Evolutionary conservation across 2,888 invertebrate species (phyloP).

Genomic region (Hemistola chrysoprasaria): DNA sequence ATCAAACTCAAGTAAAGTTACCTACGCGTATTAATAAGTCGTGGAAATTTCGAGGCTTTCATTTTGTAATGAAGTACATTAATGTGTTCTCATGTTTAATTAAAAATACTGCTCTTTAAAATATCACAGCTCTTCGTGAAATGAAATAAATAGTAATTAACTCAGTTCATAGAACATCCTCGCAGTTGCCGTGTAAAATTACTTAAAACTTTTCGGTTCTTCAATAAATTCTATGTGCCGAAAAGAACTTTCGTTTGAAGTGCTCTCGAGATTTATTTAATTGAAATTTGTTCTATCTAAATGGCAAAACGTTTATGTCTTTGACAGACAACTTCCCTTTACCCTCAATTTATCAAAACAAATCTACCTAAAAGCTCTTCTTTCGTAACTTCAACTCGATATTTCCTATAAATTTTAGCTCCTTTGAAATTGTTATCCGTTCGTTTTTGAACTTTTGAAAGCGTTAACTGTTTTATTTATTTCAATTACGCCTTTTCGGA

Average conservation of each 20-base stretch:
- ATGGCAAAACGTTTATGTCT: constrained; percentile 40
- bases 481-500: background rate
- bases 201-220: constrained; percentile 16
- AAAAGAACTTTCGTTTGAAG: constrained; percentile 16
- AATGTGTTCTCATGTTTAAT: too few species aligned
- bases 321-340: constrained; percentile 40
- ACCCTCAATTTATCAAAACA: constrained; percentile 50
- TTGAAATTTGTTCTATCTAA: constrained; percentile 36
- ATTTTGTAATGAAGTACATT: too few species aligned
- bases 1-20: constrained; percentile 10
- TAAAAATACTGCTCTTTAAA: too few species aligned
- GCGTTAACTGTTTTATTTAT: constrained; percentile 1
- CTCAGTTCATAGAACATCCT: background rate
- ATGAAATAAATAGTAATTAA: too few species aligned
- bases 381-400: constrained; percentile 34
- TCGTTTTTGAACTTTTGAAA: constrained; percentile 12
- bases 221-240: constrained; percentile 16
- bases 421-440: constrained; percentile 21
- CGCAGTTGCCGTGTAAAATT: constrained; percentile 6
- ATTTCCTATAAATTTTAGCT: constrained; percentile 32
- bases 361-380: constrained; percentile 40
- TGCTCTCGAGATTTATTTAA: constrained; percentile 34
- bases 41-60: too few species aligned
- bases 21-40: too few species aligned
- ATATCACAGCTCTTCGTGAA: too few species aligned